These are phyloP conservation scores for Cremastinae sp. DNA, from an alignment of 2,888 invertebrate species.

Conservation along the genomic window DNA sequence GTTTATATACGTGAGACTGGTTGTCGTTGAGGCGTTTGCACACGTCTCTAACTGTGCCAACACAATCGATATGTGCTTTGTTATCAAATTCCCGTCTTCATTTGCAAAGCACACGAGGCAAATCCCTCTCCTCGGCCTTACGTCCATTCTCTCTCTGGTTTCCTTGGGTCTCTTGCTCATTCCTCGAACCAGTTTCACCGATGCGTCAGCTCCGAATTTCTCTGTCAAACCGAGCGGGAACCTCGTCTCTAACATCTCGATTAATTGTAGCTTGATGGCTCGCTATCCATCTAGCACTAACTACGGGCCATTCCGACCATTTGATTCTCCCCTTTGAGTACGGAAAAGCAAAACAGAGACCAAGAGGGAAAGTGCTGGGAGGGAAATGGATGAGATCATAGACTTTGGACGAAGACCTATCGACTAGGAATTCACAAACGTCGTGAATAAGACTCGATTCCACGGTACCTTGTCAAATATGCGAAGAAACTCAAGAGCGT, in stretches of 20 bases:
- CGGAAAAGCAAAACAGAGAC: neutral
- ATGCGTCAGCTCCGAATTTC: neutral
- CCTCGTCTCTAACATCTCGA: slow-evolving; percentile 20
- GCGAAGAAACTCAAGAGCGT: too few relatives aligned
- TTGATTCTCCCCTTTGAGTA: slow-evolving; percentile 3
- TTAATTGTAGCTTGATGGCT: slow-evolving; percentile 44
- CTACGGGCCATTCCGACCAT: slow-evolving; percentile 14
- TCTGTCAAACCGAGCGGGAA: neutral
- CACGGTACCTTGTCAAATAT: too few relatives aligned
- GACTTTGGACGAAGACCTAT: too few relatives aligned
- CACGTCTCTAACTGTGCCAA: slow-evolving; percentile 27
- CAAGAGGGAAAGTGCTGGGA: too few relatives aligned
- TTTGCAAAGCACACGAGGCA: slow-evolving; percentile 51
- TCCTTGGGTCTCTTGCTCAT: too few relatives aligned
- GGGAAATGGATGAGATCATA: too few relatives aligned
- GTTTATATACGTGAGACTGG: slow-evolving; percentile 15
- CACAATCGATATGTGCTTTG: slow-evolving; percentile 53
- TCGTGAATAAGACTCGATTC: too few relatives aligned
- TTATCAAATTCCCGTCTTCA: slow-evolving; percentile 55
- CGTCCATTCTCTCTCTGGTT: neutral
- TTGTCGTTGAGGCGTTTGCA: neutral
- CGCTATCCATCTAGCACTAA: slow-evolving; percentile 10
- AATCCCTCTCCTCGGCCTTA: neutral
- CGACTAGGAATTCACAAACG: too few relatives aligned
- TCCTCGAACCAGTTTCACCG: too few relatives aligned